Evolutionary conservation across 64 coral and sea anemone species (phyloP).

Genomic region (Montipora efflorescens): DNA sequence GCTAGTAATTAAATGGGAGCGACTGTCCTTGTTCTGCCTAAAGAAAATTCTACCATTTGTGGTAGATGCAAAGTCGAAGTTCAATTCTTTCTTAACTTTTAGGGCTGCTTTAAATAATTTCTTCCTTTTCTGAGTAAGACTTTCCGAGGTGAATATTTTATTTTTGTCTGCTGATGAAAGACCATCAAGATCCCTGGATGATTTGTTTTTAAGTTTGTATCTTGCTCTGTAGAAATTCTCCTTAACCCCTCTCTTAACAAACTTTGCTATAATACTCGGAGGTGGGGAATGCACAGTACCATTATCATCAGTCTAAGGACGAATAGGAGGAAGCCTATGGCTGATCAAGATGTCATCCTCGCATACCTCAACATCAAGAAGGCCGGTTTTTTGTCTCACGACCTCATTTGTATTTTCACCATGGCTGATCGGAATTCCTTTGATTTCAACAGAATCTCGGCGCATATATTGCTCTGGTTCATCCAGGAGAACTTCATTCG

Average conservation of each 20-base stretch:
- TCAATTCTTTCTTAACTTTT: conserved; percentile 71
- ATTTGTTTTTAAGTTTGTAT: conserved; percentile 58
- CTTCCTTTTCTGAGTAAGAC: conserved; percentile 20
- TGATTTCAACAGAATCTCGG: conserved; percentile 42
- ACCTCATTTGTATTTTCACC: conserved; percentile 17
- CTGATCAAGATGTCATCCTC: conserved; percentile 28
- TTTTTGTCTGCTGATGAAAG: background rate
- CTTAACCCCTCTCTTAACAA: conserved; percentile 27
- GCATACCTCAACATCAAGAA: background rate
- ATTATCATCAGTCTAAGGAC: conserved; percentile 1
- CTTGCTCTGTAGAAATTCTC: conserved; percentile 47
- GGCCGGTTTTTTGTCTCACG: conserved; percentile 11
- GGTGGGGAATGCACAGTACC: background rate
- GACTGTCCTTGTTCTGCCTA: conserved; percentile 6
- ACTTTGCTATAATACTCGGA: conserved; percentile 31
- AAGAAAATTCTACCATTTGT: conserved; percentile 53
- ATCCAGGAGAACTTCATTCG: conserved; percentile 14
- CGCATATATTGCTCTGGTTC: conserved; percentile 20
- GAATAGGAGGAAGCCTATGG: conserved; percentile 12
- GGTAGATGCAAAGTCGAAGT: conserved; percentile 59
- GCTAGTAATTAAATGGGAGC: conserved; percentile 42
- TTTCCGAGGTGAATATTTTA: conserved; percentile 44
- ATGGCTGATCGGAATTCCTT: conserved; percentile 8
- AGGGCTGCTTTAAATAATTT: conserved; percentile 50
- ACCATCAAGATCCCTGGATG: conserved; percentile 37